A percentile compares a stretch with the other conserved stretches of the same genome.
phyloP scores from a whole-genome alignment of 53 echinoderm and acorn worm species.

The Echinometra lucunter region DNA sequence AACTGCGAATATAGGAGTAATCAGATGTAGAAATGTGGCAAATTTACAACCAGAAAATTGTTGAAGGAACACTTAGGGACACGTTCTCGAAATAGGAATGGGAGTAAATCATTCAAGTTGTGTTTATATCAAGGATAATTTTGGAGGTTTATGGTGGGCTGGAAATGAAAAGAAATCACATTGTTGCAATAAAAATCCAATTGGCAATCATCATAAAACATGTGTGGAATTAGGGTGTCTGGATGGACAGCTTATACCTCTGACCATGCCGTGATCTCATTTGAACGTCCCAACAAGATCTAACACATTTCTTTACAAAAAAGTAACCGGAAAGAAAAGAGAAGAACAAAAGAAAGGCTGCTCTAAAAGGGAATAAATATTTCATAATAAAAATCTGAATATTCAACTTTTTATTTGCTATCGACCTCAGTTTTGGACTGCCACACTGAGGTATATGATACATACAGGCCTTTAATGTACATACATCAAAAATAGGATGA shows the following conservation, averaged over 20 bases:
- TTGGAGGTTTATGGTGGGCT: not conserved
- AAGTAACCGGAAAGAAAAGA: too few species aligned
- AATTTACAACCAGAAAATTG: constrained; percentile 34
- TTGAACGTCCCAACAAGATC: too few species aligned
- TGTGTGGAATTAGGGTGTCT: constrained; percentile 21
- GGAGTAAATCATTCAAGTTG: constrained; percentile 48
- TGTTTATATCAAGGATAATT: constrained; percentile 39
- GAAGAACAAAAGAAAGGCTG: too few species aligned
- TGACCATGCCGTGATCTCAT: not conserved
- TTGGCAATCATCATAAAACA: constrained; percentile 60
- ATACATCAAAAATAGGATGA: too few species aligned
- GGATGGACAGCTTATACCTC: not conserved
- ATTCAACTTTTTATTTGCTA: too few species aligned
- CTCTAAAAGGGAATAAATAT: too few species aligned
- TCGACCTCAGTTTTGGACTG: too few species aligned
- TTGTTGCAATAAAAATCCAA: constrained; percentile 29
- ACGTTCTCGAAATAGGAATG: not conserved
- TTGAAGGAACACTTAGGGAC: not conserved
- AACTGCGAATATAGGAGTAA: constrained; percentile 19
- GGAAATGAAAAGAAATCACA: not conserved
- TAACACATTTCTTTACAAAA: too few species aligned
- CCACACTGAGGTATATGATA: too few species aligned
- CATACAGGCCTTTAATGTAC: too few species aligned
- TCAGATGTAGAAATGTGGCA: constrained; percentile 8
- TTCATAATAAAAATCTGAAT: too few species aligned